A percentile compares a stretch with the other conserved stretches of the same genome.
phyloP scores from a whole-genome alignment of 2,113 vertebrate genomes.

The Notothenia coriiceps region DNA sequence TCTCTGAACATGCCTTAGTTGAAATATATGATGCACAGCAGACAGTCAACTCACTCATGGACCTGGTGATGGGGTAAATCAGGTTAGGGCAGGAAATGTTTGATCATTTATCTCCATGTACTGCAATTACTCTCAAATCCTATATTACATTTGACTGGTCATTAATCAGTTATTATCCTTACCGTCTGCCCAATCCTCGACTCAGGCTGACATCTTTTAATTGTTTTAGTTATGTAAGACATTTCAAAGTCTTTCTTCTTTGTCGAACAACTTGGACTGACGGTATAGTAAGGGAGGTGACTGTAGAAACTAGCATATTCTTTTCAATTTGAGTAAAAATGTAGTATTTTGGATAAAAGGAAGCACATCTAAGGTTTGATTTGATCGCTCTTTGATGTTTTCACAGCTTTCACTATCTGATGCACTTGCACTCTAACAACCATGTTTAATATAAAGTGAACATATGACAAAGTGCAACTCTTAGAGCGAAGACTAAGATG shows the following conservation, averaged over 20 bases:
- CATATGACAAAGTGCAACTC: neutral
- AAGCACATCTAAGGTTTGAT: neutral
- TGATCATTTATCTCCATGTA: neutral
- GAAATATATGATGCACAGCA: constrained; percentile 9
- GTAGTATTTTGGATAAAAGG: neutral
- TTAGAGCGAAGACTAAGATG: neutral
- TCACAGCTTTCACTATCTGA: neutral
- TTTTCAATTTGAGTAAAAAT: neutral
- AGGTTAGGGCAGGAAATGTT: constrained; percentile 1
- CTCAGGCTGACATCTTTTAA: neutral
- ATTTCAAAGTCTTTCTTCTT: neutral
- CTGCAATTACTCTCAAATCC: neutral
- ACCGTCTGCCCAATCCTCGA: neutral
- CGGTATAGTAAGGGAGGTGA: neutral
- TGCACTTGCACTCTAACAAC: neutral
- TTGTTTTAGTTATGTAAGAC: constrained; percentile 11
- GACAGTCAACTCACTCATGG: constrained; percentile 5
- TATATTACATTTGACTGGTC: neutral
- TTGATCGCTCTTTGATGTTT: neutral
- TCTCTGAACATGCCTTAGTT: neutral
- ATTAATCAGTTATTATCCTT: neutral
- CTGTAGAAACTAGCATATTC: neutral
- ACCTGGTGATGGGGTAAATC: constrained; percentile 14
- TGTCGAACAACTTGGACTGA: neutral
- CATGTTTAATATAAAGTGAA: neutral